These are phyloP conservation scores for Thecocarcelia acutangulata DNA, from an alignment of 2,888 invertebrate species.

Conservation along the genomic window DNA sequence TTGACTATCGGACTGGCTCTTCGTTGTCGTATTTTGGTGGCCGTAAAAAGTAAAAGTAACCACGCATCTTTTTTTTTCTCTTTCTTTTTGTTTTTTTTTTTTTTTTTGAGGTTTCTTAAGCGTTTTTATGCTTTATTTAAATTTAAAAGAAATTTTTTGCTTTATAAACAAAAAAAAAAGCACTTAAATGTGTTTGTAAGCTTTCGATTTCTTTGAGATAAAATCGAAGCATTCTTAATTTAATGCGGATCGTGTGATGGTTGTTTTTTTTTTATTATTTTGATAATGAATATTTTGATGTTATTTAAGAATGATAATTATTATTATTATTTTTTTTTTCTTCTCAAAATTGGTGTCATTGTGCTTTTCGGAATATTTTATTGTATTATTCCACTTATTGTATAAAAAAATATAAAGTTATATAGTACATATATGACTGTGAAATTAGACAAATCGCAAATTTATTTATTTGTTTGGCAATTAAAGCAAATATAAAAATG, in stretches of 20 bases:
- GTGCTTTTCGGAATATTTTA: constrained; percentile 14
- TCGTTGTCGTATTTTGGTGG: constrained; percentile 22
- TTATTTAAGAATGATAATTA: constrained; percentile 48
- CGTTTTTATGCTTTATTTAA: constrained; percentile 55
- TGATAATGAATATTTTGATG: neutral
- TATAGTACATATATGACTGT: no score
- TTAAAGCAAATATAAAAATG: no score
- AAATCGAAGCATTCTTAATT: constrained; percentile 43
- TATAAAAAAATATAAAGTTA: neutral
- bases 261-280: neutral
- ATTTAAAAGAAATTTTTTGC: constrained; percentile 65
- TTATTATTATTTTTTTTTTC: neutral
- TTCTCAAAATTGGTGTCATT: constrained; percentile 30
- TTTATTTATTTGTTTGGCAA: neutral
- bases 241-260: constrained; percentile 18
- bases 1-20: constrained; percentile 29
- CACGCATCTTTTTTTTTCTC: constrained; percentile 68
- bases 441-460: constrained; percentile 9
- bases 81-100: neutral
- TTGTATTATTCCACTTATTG: neutral
- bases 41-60: constrained; percentile 71
- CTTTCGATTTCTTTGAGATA: constrained; percentile 66
- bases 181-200: constrained; percentile 48
- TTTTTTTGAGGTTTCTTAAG: neutral
- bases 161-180: constrained; percentile 18